Evolutionary conservation across 2,888 invertebrate species (phyloP), one percentile per base, ranked within the genome.

Genomic region (Cacoxenus indagator): DNA sequence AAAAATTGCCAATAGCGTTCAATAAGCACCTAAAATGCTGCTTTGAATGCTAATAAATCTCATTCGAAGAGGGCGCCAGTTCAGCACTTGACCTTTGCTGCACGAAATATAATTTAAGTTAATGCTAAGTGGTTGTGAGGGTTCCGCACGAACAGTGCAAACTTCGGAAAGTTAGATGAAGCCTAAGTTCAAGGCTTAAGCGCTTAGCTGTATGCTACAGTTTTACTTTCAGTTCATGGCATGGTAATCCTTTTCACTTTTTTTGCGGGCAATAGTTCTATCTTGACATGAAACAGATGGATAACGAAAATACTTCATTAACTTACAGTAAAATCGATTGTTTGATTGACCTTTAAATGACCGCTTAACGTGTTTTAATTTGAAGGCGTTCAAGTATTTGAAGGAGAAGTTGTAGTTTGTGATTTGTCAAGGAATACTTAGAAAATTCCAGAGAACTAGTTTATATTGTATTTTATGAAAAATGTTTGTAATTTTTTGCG

Each of bases 41-140:
- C 82, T 79, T 79, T 82, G 84, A 84, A 84, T 84, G 84, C 78
- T 84, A 84, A 84, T 85, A 84, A 84, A 84, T 84, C 85, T 83
- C 74, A 75, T 83, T 75, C 75, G 72, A 69, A 62, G 73, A 54
- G 66, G 65, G 45, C 67, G 75, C 70, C 74, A 70, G 78, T 76
- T 74, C 67, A 51, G 19, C 70, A 70, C 68, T 73, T 76, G 73
- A 81, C 82, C 82, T 76, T 76, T 82, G 75, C 74, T 68, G 48
- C 68, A 64, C 54, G 64, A 70, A 71, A 70, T 70, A 79, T 81
- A 81, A 80, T 77, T 80, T 75, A 75, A 72, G 71, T 70, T 31
- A 14, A 24, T n/a, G 11, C 22, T 29, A n/a, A 48, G 37, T 27
- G 51, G 43, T 27, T 46, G 48, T 61, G 29, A 29, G 1, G 26